A percentile compares a stretch with the other conserved stretches of the same genome.
Conservation (phyloP, 2,888 invertebrate genomes). For the Sabellastarte sp. region DNA sequence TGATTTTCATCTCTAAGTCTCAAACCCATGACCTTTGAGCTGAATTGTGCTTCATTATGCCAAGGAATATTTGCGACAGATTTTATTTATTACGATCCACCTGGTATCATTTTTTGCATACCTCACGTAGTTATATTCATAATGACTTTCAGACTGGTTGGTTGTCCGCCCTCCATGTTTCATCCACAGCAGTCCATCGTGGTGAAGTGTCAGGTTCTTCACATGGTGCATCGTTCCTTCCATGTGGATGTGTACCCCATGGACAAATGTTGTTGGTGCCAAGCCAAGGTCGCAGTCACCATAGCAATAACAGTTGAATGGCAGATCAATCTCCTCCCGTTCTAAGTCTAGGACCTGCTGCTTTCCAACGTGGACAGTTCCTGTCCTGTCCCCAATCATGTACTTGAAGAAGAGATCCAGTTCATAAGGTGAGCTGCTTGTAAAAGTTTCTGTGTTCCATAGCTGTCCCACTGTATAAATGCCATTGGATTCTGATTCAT, state of each 20-base stretch:
- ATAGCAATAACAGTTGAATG: slow-evolving; percentile 41
- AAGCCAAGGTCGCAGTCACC: slow-evolving; percentile 37
- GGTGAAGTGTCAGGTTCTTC: slow-evolving; percentile 38
- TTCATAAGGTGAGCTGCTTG: slow-evolving; percentile 16
- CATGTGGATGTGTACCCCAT: slow-evolving; percentile 42
- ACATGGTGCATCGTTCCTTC: slow-evolving; percentile 38
- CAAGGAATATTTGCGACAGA: too few relatives aligned
- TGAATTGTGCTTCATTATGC: too few relatives aligned
- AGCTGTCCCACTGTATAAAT: background rate
- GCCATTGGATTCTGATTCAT: slow-evolving; percentile 3
- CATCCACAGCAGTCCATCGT: slow-evolving; percentile 41
- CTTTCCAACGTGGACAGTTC: slow-evolving; percentile 37
- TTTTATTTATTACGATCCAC: too few relatives aligned
- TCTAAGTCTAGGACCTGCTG: slow-evolving; percentile 36
- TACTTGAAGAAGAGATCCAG: slow-evolving; percentile 41
- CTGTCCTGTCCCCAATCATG: slow-evolving; percentile 46
- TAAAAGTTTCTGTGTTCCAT: background rate
- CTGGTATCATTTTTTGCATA: too few relatives aligned
- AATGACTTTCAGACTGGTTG: slow-evolving; percentile 28
- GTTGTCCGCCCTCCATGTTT: slow-evolving; percentile 39
- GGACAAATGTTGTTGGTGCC: slow-evolving; percentile 39
- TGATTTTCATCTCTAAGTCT: too few relatives aligned
- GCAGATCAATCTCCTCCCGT: slow-evolving; percentile 40
- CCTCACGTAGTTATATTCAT: slow-evolving; percentile 32
- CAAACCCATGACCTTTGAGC: too few relatives aligned